Base-by-base conservation (phyloP, 2,113 vertebrate species). In the Psophia crepitans region DNA sequence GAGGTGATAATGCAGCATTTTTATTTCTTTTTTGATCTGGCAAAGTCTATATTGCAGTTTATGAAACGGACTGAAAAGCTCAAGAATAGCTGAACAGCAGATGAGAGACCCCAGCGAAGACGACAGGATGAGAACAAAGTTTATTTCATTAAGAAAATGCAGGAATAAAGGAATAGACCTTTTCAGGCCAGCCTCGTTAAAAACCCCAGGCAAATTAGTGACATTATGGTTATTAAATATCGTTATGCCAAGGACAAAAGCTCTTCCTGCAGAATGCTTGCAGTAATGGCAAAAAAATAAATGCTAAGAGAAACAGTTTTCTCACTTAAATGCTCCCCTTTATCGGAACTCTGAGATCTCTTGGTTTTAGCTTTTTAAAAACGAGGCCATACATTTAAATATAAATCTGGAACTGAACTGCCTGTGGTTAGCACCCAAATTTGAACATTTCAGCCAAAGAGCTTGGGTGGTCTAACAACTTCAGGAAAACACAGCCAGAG, bases 141-240 rank as follows among this genome's bases (percentile, higher is more conserved):
- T 76, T 18, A 60, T 89, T 94, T 93, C 76, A 84, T 74, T 46
- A 73, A 44, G 32, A 37, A 93, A 91, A 94, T 30, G 43, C 20
- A 15, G 46, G 70, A 75, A 80, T 70, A 92, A 90, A 88, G n/a
- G 56, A 85, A 39, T 4, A 21, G 74, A 82, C 65, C 87, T 82
- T 93, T 96, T 87, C 78, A 93, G 61, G 60, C 4, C 16, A 57
- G 44, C 37, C 74, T 89, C 6, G 9, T 73, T 85, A 91, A 79
- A 79, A 94, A 58, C 30, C 58, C 58, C 3, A 12, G 21, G 48
- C 23, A 93, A 95, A 96, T 92, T 77, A 75, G 51, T 54, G 95
- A 60, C 81, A 74, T 96, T 94, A 92, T 43, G 44, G 39, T 61
- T 94, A 84, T 95, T 93, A 93, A 90, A 66, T 78, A 48, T 53